These are phyloP conservation scores for Grammomys dolichurus DNA, from an alignment of 2,113 vertebrate species.

Conservation along the genomic window DNA sequence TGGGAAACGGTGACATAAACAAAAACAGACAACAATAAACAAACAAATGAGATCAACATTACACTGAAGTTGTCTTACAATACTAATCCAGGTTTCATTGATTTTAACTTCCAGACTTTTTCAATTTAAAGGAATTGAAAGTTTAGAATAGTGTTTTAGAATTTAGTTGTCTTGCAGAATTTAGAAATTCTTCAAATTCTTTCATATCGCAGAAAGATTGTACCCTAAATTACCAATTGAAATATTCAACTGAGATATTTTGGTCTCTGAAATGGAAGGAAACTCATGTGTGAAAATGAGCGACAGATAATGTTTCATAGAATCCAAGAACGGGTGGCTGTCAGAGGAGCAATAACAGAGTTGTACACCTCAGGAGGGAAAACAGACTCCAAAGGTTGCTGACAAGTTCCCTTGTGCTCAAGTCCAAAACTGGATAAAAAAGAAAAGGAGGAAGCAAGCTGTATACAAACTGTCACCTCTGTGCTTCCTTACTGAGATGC, in stretches of 20 bases:
- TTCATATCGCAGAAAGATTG: background rate
- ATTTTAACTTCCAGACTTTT: conserved; percentile 12
- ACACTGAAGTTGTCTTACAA: background rate
- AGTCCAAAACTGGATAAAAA: background rate
- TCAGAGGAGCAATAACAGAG: background rate
- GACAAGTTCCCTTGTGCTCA: background rate
- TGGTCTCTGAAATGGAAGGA: background rate
- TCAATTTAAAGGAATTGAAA: background rate
- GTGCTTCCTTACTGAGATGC: background rate
- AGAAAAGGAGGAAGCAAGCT: background rate
- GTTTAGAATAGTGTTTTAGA: background rate
- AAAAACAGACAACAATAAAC: background rate
- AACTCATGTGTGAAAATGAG: background rate
- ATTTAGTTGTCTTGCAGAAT: too few relatives aligned
- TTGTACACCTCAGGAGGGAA: background rate
- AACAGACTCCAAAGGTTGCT: background rate
- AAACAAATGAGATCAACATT: background rate
- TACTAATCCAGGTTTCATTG: background rate
- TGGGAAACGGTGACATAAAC: background rate
- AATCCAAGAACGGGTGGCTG: background rate
- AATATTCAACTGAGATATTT: background rate
- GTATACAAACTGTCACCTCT: background rate
- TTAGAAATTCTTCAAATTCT: background rate
- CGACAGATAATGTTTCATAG: background rate
- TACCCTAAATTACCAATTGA: background rate